Evolutionary conservation across 2,888 invertebrate species (phyloP).

Genomic region (Cerceris rybyensis): DNA sequence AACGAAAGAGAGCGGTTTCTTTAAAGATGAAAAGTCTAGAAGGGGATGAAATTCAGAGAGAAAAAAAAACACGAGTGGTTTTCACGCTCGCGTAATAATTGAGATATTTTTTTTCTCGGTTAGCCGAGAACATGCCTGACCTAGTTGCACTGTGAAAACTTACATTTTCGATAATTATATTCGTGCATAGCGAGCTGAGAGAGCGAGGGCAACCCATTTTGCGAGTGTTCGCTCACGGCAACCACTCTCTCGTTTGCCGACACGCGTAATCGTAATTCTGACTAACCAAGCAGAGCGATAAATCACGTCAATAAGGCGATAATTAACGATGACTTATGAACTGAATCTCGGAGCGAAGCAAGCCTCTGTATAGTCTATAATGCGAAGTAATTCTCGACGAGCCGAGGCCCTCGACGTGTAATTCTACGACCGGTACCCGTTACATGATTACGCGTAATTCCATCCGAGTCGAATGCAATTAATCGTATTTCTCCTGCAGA

Average conservation of each 20-base stretch:
- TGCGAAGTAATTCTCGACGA: constrained; percentile 34
- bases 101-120: neutral
- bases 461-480: constrained; percentile 27
- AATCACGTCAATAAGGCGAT: constrained; percentile 39
- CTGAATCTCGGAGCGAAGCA: constrained; percentile 21
- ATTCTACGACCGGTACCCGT: constrained; percentile 30
- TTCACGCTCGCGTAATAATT: neutral
- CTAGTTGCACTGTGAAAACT: neutral
- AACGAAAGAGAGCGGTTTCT: neutral
- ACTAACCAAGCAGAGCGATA: constrained; percentile 35
- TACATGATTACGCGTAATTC: constrained; percentile 21
- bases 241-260: neutral
- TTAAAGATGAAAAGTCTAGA: neutral
- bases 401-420: neutral
- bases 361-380: constrained; percentile 12
- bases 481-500: neutral
- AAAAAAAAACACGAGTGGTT: neutral
- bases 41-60: neutral
- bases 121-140: neutral
- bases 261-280: constrained; percentile 44
- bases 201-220: constrained; percentile 8
- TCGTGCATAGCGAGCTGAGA: neutral
- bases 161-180: neutral
- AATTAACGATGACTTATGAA: constrained; percentile 52
- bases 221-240: constrained; percentile 4